Percentiles rank a stretch among this genome's conserved stretches.
phyloP scores from a whole-genome alignment of 2,113 vertebrate genomes.

The Micromys minutus region DNA sequence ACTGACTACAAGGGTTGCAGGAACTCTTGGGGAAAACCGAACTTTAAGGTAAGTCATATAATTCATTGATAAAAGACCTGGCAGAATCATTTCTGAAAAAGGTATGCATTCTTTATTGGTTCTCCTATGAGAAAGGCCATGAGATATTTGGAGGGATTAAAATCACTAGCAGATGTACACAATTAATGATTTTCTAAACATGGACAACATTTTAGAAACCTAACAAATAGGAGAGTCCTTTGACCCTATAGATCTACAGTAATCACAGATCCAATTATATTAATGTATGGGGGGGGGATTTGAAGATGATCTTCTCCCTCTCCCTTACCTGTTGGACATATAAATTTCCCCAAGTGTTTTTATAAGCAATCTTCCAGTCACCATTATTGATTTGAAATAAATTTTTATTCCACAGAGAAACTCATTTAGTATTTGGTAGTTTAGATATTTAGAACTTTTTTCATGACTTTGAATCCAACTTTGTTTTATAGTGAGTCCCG shows the following conservation, averaged over 20 bases:
- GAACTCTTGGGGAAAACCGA: not conserved
- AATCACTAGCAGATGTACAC: not conserved
- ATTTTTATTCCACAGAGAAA: not conserved
- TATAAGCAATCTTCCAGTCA: not conserved
- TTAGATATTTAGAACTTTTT: slow-evolving; percentile 28
- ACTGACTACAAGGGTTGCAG: not conserved
- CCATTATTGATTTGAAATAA: slow-evolving; percentile 3
- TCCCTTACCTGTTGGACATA: not conserved
- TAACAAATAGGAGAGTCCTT: not conserved
- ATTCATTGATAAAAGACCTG: not conserved
- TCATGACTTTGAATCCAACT: not conserved
- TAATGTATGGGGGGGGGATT: not conserved
- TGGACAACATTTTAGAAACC: not conserved
- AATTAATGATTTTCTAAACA: not conserved
- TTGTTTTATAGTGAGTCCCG: not conserved
- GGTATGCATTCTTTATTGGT: not conserved
- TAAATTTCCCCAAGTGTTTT: not conserved
- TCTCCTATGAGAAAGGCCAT: not conserved
- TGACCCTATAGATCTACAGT: not conserved
- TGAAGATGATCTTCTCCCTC: not conserved
- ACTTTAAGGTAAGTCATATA: slow-evolving; percentile 9
- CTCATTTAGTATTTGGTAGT: not conserved
- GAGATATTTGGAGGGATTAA: not conserved
- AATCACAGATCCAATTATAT: not conserved
- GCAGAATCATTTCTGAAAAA: not conserved